These are phyloP conservation scores for Dinothrombium tinctorium DNA, from an alignment of 1,140 invertebrate genomes.

Conservation along the genomic window DNA sequence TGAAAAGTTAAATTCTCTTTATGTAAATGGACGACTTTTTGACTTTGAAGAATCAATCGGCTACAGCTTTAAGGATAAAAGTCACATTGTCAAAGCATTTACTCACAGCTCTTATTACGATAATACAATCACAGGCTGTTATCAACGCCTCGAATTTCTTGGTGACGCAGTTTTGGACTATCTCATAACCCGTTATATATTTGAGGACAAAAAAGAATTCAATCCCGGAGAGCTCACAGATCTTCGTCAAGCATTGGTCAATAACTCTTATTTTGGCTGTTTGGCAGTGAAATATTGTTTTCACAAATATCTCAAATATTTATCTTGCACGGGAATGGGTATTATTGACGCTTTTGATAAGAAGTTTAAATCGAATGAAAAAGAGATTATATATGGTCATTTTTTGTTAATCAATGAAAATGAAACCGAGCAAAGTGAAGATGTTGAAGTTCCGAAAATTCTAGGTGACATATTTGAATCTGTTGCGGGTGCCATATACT, in stretches of 20 bases:
- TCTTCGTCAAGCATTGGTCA: slow-evolving; percentile 72
- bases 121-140: slow-evolving; percentile 30
- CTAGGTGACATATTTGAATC: slow-evolving; percentile 85
- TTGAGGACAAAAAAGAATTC: slow-evolving; percentile 35
- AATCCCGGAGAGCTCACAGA: slow-evolving; percentile 68
- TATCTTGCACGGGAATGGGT: slow-evolving; percentile 22
- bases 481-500: slow-evolving; percentile 64
- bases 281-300: slow-evolving; percentile 56
- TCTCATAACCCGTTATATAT: slow-evolving; percentile 64
- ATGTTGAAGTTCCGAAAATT: slow-evolving; percentile 71
- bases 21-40: no score
- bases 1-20: no score
- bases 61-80: slow-evolving; percentile 38
- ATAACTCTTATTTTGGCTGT: slow-evolving; percentile 78
- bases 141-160: slow-evolving; percentile 33
- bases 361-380: not conserved
- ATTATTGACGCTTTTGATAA: slow-evolving; percentile 8
- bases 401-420: slow-evolving; percentile 10
- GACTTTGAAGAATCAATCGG: no score
- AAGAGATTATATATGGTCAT: not conserved
- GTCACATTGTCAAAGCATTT: slow-evolving; percentile 24
- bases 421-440: slow-evolving; percentile 34
- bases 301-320: slow-evolving; percentile 23
- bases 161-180: slow-evolving; percentile 50
- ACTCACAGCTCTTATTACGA: slow-evolving; percentile 30